Evolutionary conservation across 2,888 invertebrate species (phyloP), one percentile per base, ranked within the genome.

Genomic region (Drosophila dives): DNA sequence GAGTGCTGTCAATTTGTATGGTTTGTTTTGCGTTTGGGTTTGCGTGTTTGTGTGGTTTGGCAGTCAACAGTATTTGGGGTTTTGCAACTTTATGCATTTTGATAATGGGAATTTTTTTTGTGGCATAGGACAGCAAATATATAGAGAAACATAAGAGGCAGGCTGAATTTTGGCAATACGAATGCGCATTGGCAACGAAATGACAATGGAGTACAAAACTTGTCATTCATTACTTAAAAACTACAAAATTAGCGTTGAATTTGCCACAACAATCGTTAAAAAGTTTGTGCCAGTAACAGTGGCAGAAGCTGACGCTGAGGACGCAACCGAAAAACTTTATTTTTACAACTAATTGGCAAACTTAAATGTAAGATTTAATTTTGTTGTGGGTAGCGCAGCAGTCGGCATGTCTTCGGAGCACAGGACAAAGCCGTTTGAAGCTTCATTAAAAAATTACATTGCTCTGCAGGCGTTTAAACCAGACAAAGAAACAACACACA

Each of bases 301-400:
- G 26, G 38, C 32, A 10, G 48, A 42, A 12, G 42, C 26, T 8
- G 23, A 17, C 49, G 12, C 33, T 23, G 45, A 60, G 63, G 63
- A 50, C 59, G 34, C 51, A 64, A 53, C 50, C 42, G 42, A 68
- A 81, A 77, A 89, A 89, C 84, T 90, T 90, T 90, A 87, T 91
- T 91, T 91, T 89, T 81, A 79, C 81, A 91, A 90, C 89, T 91
- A 90, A 90, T 90, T 90, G 89, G 89, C 87, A 90, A 90, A 91
- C 91, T 90, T 90, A 87, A 91, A 87, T 91, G 85, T 79, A 84
- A 90, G 85, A 89, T 87, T 89, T 91, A 81, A 89, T 91, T 91
- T 87, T 90, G 76, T 82, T 83, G 72, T 80, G 80, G 78, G 48
- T 54, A 53, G 66, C 49, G 23, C 64, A 67, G 65, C 55, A 63